Evolutionary conservation across 2,888 invertebrate species (phyloP).

Genomic region (Gryllus longicercus): DNA sequence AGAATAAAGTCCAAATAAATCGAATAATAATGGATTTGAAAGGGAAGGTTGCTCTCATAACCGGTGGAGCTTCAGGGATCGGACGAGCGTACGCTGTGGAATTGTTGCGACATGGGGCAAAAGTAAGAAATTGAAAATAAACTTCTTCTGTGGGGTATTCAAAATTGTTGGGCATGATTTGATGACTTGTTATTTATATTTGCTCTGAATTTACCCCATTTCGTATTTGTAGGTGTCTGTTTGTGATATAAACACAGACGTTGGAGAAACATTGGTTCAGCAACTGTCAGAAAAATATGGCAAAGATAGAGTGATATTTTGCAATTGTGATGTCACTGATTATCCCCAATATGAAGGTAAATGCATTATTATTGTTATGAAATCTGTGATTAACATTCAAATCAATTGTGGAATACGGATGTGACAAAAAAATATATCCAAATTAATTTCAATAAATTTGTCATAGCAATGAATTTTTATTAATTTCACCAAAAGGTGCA

Average conservation of each 20-base stretch:
- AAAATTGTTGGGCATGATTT: too few relatives aligned
- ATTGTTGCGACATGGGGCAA: slow-evolving; percentile 67
- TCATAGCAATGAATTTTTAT: too few relatives aligned
- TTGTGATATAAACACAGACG: slow-evolving; percentile 69
- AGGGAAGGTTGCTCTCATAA: slow-evolving; percentile 69
- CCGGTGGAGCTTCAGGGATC: slow-evolving; percentile 70
- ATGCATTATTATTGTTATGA: background rate
- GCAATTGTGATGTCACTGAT: slow-evolving; percentile 73
- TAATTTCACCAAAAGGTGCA: too few relatives aligned
- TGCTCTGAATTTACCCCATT: background rate
- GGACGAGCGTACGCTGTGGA: slow-evolving; percentile 71
- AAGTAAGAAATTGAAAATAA: slow-evolving; percentile 52
- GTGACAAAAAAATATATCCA: too few relatives aligned
- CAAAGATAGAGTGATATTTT: slow-evolving; percentile 66
- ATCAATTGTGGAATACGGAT: too few relatives aligned
- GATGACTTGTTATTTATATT: too few relatives aligned
- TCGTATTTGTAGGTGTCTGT: slow-evolving; percentile 59
- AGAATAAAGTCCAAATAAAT: too few relatives aligned
- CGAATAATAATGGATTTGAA: slow-evolving; percentile 60
- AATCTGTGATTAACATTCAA: too few relatives aligned
- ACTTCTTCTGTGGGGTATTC: background rate
- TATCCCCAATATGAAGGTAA: slow-evolving; percentile 74
- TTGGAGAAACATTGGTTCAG: slow-evolving; percentile 65
- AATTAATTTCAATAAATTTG: too few relatives aligned
- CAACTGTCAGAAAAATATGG: slow-evolving; percentile 62